Evolutionary conservation across 2,888 invertebrate species (phyloP), one percentile per base, ranked within the genome.

Genomic region (Liopterus haemorrhoidalis): DNA sequence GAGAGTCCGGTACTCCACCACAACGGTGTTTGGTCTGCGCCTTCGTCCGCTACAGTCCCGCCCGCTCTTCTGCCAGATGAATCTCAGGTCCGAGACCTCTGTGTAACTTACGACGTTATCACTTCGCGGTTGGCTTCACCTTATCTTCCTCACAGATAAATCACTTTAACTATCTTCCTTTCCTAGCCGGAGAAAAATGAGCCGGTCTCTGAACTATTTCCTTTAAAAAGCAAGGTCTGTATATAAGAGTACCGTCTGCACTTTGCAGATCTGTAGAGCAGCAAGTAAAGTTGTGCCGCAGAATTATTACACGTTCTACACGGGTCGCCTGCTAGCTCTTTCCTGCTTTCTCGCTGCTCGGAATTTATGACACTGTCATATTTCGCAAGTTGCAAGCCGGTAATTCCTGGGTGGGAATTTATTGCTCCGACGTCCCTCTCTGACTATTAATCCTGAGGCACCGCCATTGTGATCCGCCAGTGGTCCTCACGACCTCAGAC

Each of bases 371-470:
- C 68, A 64, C 70, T 71, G 72, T 72, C 73, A 73, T 72, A 73
- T 72, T 73, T 73, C 70, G 72, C 70, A 71, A 72, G 70, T 71
- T 71, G 72, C 72, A 67, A 69, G 72, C 70, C 70, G 70, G 72
- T 73, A 73, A 73, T 73, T 73, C 71, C 72, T 71, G 70, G 70
- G 68, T 67, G 68, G 67, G 69, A 73, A 74, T 73, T 73, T 73
- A 73, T 73, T 70, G 67, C 68, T 63, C 62, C 63, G 67, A 67
- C 68, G 70, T 72, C 71, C 72, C 71, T 69, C 68, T 68, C 64
- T 70, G 63, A 59, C 70, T 63, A 65, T 64, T 63, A 63, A 63
- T 63, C 61, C 60, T 53, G 53, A 56, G 53, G 52, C 58, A 57
- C n/a, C n/a, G n/a, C n/a, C n/a, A n/a, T n/a, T n/a, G n/a, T n/a